These are phyloP conservation scores for Asteroscopus sphinx DNA, from an alignment of 2,888 invertebrate genomes.

Conservation along the genomic window DNA sequence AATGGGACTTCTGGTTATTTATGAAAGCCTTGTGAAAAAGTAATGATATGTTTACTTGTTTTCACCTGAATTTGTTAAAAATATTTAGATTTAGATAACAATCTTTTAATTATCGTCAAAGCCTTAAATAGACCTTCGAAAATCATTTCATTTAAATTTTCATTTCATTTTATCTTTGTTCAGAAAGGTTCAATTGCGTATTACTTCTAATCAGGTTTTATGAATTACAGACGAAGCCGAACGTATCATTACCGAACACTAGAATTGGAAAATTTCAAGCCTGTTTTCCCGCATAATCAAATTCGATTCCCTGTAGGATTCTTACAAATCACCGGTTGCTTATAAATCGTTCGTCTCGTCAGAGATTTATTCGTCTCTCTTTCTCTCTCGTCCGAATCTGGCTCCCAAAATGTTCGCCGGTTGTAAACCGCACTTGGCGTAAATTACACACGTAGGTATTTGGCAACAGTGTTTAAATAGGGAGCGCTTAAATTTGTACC, in stretches of 20 bases:
- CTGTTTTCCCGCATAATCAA: conserved; percentile 73
- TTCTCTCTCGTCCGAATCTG: conserved; percentile 58
- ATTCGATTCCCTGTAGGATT: conserved; percentile 77
- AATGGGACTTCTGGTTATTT: conserved; percentile 52
- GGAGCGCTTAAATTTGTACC: conserved; percentile 76
- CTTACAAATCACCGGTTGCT: conserved; percentile 84
- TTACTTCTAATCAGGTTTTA: neutral
- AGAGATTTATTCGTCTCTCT: conserved; percentile 79
- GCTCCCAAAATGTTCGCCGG: conserved; percentile 62
- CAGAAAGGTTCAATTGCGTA: neutral
- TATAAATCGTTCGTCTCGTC: conserved; percentile 81
- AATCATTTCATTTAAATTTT: too few relatives aligned
- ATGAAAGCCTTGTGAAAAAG: conserved; percentile 38
- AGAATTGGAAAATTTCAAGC: conserved; percentile 72
- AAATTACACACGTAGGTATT: conserved; percentile 81
- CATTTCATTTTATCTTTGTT: too few relatives aligned
- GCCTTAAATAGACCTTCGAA: too few relatives aligned
- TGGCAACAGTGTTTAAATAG: conserved; percentile 80
- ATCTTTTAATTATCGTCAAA: too few relatives aligned
- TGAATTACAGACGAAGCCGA: conserved; percentile 15
- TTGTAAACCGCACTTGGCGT: conserved; percentile 78
- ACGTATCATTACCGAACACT: conserved; percentile 57
- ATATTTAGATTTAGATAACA: conserved; percentile 2
- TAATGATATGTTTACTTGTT: conserved; percentile 39
- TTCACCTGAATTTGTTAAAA: conserved; percentile 21